Evolutionary conservation across 92 coral and sea anemone genomes (phyloP), one percentile per base, ranked within the genome.

Genomic region (Paragorgia papillata): DNA sequence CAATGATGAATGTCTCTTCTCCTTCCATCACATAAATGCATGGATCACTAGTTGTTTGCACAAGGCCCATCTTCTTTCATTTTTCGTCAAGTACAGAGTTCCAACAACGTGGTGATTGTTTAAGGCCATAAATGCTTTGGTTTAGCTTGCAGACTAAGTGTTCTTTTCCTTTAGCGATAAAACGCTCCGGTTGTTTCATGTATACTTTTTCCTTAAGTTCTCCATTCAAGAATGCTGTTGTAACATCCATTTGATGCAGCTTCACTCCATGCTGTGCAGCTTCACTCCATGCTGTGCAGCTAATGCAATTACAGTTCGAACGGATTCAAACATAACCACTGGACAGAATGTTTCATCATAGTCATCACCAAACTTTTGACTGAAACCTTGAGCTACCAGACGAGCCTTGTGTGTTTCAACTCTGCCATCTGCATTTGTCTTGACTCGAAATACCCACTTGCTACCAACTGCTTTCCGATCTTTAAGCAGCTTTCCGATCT

Each of bases 161-260:
- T 27, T 79, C 76, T 32, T 65, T 66, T 27, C 83, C 83, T 51
- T 79, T 27, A n/a, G 17, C 46, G 2, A 43, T 63, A 41, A 79
- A 85, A 25, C 88, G 81, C 33, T 79, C 88, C n/a, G 85, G 85
- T 29, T 85, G 89, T 64, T 74, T 37, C 77, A 85, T 73, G 28
- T 81, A 85, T 2, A 83, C 79, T 66, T 76, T 66, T 57, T 76
- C 82, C 27, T 76, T 33, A 3, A 76, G 75, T 7, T 84, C 88
- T 46, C 89, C 86, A 40, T 85, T 85, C 33, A 85, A 53, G 65
- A 85, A 85, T 3, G 88, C 88, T 14, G 88, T 60, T 25, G 81
- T 80, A 12, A 85, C 85, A 51, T 84, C 87, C 87, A 83, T 78
- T 50, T 77, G 87, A 32, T 83, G 87, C 20, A 83, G 56, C 82